These are phyloP conservation scores for Adelphocoris suturalis DNA, from an alignment of 2,888 invertebrate species.

Conservation along the genomic window DNA sequence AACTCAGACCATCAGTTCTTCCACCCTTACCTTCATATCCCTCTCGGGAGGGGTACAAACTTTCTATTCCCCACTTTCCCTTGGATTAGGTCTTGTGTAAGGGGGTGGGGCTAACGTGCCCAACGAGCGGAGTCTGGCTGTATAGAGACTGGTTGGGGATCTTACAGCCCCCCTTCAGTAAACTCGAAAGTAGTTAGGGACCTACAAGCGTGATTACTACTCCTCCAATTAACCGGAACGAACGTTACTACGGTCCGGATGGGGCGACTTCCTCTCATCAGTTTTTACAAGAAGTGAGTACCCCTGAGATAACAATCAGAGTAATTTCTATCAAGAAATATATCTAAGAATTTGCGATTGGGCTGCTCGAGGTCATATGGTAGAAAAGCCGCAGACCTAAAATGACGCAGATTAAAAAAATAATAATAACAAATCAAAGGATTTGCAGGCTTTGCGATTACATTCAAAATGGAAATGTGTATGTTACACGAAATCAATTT, in stretches of 20 bases:
- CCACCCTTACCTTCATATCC: background rate
- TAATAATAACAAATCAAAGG: too few relatives aligned
- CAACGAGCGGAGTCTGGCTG: background rate
- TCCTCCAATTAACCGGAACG: constrained; percentile 53
- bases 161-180: background rate
- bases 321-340: background rate
- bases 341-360: too few relatives aligned
- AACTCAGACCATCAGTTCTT: background rate
- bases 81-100: background rate
- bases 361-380: too few relatives aligned
- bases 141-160: background rate
- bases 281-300: background rate
- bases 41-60: background rate
- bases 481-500: too few relatives aligned
- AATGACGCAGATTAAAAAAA: too few relatives aligned
- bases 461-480: too few relatives aligned
- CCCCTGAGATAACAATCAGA: background rate
- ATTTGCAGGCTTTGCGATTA: too few relatives aligned
- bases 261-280: background rate
- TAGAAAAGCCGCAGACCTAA: too few relatives aligned
- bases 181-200: constrained; percentile 15
- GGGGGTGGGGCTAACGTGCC: constrained; percentile 4
- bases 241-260: background rate
- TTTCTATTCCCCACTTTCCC: constrained; percentile 26
- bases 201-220: constrained; percentile 51